These are phyloP conservation scores for Onychostoma macrolepis DNA, from an alignment of 2,113 vertebrate species.

Conservation along the genomic window DNA sequence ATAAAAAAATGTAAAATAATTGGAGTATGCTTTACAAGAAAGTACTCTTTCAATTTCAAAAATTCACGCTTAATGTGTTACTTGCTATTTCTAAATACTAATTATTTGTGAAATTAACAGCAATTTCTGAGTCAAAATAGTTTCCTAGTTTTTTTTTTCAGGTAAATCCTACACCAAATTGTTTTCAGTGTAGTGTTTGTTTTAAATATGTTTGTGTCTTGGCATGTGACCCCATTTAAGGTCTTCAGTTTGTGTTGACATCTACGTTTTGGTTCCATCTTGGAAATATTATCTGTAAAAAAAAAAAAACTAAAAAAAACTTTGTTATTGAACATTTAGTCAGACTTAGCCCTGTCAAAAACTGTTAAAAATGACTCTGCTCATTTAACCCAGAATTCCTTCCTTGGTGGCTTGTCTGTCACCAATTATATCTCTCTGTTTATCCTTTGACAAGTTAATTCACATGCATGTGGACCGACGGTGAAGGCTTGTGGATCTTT, in stretches of 20 bases:
- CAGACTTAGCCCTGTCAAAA: slow-evolving; percentile 40
- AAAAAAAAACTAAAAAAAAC: background rate
- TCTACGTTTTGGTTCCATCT: slow-evolving; percentile 29
- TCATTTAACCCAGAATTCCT: slow-evolving; percentile 49
- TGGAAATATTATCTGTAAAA: background rate
- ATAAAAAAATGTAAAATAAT: background rate
- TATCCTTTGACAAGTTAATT: slow-evolving; percentile 61
- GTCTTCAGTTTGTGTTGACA: slow-evolving; percentile 1
- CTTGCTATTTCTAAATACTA: background rate
- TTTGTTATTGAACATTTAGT: slow-evolving; percentile 37
- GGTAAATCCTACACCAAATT: background rate
- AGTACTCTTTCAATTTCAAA: background rate
- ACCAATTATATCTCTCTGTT: slow-evolving; percentile 58
- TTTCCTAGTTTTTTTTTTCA: background rate
- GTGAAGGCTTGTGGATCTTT: slow-evolving; percentile 60
- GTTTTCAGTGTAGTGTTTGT: background rate
- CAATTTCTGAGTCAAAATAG: background rate
- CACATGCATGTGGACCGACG: slow-evolving; percentile 57
- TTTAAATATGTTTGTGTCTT: slow-evolving; percentile 1
- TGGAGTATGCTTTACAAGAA: background rate
- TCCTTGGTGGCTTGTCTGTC: slow-evolving; percentile 52
- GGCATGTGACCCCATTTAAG: background rate
- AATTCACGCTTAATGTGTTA: background rate
- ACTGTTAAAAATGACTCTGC: slow-evolving; percentile 44
- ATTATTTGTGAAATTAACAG: background rate